phyloP scores from a whole-genome alignment of 2,113 vertebrate species.

The human region GRCh38 chr20:18358001-18358500 shows the following conservation, averaged over 20 bases:
- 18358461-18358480: not conserved
- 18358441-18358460: not conserved
- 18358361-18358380: not conserved
- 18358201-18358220: no score
- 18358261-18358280: not conserved
- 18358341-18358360: not conserved
- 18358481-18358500: not conserved
- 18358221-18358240: no score
- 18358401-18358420: not conserved
- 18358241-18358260: not conserved
- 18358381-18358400: not conserved
- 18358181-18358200: not conserved
- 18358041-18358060: not conserved
- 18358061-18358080: not conserved
- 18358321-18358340: not conserved
- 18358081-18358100: not conserved
- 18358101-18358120: not conserved
- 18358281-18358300: not conserved
- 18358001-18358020: not conserved
- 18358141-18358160: not conserved
- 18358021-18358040: not conserved
- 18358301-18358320: no score
- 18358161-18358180: not conserved
- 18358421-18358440: not conserved
- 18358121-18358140: not conserved